These are phyloP conservation scores for Palythoa grandis DNA, from an alignment of 92 coral and sea anemone genomes.

Conservation along the genomic window DNA sequence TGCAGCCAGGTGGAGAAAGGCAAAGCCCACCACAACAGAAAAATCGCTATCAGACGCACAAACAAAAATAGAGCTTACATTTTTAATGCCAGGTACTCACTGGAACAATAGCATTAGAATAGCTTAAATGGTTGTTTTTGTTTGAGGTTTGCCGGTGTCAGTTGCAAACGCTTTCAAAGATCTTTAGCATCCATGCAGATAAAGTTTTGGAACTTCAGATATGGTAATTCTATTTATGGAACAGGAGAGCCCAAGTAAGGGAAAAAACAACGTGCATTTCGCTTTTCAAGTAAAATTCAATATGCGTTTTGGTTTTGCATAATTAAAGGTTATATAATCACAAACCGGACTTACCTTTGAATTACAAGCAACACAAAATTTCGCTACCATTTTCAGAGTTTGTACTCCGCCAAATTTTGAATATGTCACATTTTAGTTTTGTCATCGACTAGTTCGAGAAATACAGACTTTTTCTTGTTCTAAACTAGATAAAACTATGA, in stretches of 20 bases:
- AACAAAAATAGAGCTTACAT: slow-evolving; percentile 19
- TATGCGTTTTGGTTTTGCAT: not conserved
- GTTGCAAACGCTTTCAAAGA: not conserved
- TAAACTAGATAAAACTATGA: not conserved
- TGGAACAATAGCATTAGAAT: slow-evolving; percentile 31
- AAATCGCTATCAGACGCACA: not conserved
- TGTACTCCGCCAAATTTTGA: not conserved
- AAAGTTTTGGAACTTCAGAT: too few species aligned
- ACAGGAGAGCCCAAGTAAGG: not conserved
- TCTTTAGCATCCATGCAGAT: not conserved
- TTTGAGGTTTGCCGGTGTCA: slow-evolving; percentile 10
- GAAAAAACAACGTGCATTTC: not conserved
- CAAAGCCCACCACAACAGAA: not conserved
- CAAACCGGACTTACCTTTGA: slow-evolving; percentile 8
- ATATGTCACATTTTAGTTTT: slow-evolving; percentile 15
- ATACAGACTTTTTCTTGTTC: not conserved
- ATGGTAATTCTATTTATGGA: not conserved
- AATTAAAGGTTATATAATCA: slow-evolving; percentile 21
- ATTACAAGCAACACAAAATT: slow-evolving; percentile 40
- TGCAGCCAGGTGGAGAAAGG: too few species aligned
- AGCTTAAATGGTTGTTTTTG: not conserved
- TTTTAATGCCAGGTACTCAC: not conserved
- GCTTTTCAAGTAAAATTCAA: not conserved
- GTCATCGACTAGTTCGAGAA: not conserved
- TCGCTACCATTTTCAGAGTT: slow-evolving; percentile 35